Evolutionary conservation across 2,113 vertebrate species (phyloP).

Genomic region (Atrichornis clamosus): DNA sequence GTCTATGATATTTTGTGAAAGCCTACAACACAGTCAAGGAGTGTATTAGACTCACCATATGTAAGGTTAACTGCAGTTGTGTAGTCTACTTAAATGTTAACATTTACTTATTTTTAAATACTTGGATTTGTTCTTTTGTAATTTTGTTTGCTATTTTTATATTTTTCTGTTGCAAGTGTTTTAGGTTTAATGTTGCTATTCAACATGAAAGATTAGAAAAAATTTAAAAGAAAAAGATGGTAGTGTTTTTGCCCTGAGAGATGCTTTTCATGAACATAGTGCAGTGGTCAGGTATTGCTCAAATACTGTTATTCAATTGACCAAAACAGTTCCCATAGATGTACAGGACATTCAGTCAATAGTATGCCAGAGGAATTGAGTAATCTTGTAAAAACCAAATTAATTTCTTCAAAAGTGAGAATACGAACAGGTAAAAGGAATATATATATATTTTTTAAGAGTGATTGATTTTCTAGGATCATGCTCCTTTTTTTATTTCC

Average conservation of each 20-base stretch:
- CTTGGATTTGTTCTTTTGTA: too few species aligned
- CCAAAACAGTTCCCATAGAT: not conserved
- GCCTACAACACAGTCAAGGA: not conserved
- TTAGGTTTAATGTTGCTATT: not conserved
- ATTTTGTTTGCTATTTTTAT: not conserved
- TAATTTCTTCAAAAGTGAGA: not conserved
- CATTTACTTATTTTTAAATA: not conserved
- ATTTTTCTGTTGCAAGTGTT: not conserved
- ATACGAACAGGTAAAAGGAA: not conserved
- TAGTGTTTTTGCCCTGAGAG: not conserved
- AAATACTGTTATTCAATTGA: not conserved
- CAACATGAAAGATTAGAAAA: not conserved
- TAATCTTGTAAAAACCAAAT: not conserved
- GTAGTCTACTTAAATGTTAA: not conserved
- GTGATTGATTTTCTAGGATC: not conserved
- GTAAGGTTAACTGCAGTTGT: not conserved
- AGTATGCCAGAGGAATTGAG: not conserved
- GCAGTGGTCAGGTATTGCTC: not conserved
- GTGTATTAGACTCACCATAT: not conserved
- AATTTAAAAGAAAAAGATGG: not conserved
- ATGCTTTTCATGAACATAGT: rapidly evolving
- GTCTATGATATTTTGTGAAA: not conserved
- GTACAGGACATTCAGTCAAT: not conserved
- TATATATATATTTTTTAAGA: not conserved
- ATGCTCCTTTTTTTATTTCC: not conserved